Conservation (phyloP, 2,797 vertebrate genomes). For the Lacerta bilineata region DNA sequence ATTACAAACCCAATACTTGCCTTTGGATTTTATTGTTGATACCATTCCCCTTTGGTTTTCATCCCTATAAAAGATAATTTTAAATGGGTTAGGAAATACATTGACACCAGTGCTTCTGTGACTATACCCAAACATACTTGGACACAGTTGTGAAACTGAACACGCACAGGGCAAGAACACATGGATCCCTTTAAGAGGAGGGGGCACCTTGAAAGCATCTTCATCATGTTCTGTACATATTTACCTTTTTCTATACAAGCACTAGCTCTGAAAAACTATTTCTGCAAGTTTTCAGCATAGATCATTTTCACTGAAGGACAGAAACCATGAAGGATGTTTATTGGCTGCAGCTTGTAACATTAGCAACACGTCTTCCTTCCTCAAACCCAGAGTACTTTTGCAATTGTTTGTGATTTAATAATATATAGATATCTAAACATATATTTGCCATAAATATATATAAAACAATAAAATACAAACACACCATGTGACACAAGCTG, state of each 20-base stretch:
- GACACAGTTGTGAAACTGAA: neutral
- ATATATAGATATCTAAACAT: neutral
- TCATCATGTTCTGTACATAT: neutral
- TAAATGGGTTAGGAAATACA: conserved; percentile 45
- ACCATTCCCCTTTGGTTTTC: conserved; percentile 71
- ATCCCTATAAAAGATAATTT: conserved; percentile 74
- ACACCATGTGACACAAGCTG: neutral
- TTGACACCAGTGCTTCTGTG: neutral
- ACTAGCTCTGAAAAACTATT: neutral
- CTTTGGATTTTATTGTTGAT: conserved; percentile 86
- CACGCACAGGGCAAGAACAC: neutral
- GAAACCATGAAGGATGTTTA: neutral
- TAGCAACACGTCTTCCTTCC: neutral
- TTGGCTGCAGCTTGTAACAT: neutral
- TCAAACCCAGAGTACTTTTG: neutral
- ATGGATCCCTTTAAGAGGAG: neutral
- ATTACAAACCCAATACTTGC: conserved; percentile 78
- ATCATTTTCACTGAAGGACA: neutral
- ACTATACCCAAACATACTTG: neutral
- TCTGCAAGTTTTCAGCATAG: neutral
- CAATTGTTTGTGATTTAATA: neutral
- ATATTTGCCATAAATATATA: neutral
- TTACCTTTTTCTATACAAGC: neutral
- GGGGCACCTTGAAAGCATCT: neutral
- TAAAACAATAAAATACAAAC: neutral